Conservation (phyloP, 1,140 invertebrate genomes). For the Drosophila suzukii region DNA sequence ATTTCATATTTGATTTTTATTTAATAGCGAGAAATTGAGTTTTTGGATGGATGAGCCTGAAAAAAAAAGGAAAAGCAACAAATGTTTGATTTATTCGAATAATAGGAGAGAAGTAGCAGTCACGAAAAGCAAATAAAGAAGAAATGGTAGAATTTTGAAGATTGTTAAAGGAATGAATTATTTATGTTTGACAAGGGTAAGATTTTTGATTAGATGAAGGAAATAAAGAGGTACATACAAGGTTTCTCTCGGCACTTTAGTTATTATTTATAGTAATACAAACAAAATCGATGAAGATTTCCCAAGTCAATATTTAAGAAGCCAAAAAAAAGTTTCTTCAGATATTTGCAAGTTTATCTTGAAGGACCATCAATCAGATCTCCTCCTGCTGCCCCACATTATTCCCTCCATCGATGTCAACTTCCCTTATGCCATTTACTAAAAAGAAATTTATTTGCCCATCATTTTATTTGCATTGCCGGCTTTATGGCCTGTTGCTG, state of each 20-base stretch:
- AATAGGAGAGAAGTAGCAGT: background rate
- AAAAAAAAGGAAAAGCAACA: conserved; percentile 19
- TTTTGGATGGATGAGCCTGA: conserved; percentile 54
- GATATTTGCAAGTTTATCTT: conserved; percentile 8
- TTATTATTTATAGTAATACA: background rate
- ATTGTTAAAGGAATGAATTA: conserved; percentile 5
- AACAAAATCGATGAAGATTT: background rate
- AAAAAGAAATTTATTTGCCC: conserved; percentile 43
- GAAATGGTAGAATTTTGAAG: conserved; percentile 10
- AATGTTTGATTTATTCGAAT: conserved; percentile 12
- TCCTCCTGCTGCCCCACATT: background rate
- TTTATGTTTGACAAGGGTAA: conserved; percentile 6
- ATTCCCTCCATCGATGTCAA: conserved; percentile 30
- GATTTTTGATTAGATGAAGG: conserved; percentile 3
- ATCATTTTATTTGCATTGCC: conserved; percentile 50
- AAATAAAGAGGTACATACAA: background rate
- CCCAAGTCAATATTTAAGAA: background rate
- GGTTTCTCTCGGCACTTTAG: background rate
- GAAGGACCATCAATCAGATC: conserved; percentile 45
- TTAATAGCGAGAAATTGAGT: conserved; percentile 65
- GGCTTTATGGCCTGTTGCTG: conserved; percentile 42
- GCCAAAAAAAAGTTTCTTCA: background rate
- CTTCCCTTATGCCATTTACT: conserved; percentile 36
- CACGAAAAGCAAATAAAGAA: conserved; percentile 27
- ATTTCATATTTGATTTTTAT: conserved; percentile 76